Conservation (phyloP, 2,797 vertebrate genomes). For the Podarcis lilfordi region DNA sequence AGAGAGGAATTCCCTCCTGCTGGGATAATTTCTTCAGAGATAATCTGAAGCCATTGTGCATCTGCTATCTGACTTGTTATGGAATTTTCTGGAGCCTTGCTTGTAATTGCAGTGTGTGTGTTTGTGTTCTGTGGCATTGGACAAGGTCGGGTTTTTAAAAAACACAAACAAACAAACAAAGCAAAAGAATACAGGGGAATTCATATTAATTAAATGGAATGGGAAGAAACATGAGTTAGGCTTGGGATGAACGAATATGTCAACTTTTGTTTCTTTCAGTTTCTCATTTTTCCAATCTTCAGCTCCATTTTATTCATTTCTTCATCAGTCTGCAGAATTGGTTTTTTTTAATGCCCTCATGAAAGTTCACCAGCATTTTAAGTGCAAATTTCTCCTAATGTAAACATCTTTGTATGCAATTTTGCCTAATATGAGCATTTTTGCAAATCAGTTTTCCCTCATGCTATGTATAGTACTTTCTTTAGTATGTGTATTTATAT, state of each 20-base stretch:
- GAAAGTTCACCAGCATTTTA: too few species aligned
- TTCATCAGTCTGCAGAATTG: too few species aligned
- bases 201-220: neutral
- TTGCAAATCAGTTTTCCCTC: too few species aligned
- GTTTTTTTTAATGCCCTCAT: too few species aligned
- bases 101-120: constrained; percentile 38
- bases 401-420: too few species aligned
- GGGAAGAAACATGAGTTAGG: neutral
- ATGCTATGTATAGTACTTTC: too few species aligned
- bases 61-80: constrained; percentile 19
- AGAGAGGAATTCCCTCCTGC: constrained; percentile 79
- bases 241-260: neutral
- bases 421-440: too few species aligned
- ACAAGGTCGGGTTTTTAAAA: constrained; percentile 23
- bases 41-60: constrained; percentile 22
- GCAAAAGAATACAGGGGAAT: neutral
- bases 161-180: neutral
- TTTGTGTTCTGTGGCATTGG: neutral
- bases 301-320: too few species aligned
- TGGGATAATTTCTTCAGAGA: constrained; percentile 62
- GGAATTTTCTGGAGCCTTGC: constrained; percentile 34
- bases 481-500: too few species aligned
- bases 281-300: too few species aligned
- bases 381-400: too few species aligned
- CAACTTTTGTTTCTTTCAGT: too few species aligned